Percentiles rank a stretch among this genome's conserved stretches.
phyloP scores from a whole-genome alignment of 1,140 invertebrate genomes.

The Panagrolaimus sp. region DNA sequence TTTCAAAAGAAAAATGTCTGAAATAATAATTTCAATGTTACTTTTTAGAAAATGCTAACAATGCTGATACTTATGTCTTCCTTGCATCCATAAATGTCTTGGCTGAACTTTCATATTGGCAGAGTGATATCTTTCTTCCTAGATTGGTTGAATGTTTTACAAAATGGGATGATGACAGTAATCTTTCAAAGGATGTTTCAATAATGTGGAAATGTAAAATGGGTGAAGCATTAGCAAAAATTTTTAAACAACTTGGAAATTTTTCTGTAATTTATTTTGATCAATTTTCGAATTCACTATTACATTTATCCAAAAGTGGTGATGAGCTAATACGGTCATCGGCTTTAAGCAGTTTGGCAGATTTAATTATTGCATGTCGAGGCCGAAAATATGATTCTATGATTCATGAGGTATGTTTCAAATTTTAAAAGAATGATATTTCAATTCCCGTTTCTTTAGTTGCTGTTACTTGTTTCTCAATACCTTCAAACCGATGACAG shows the following conservation, averaged over 20 bases:
- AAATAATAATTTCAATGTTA: too few species aligned
- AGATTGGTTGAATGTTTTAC: constrained; percentile 1
- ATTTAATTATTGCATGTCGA: constrained; percentile 6
- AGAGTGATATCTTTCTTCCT: neutral
- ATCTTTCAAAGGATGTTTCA: neutral
- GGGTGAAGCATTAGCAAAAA: constrained; percentile 6
- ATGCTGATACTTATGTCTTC: neutral
- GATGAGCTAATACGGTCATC: constrained; percentile 2
- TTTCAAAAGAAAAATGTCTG: too few species aligned
- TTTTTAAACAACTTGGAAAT: neutral
- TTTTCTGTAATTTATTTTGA: constrained; percentile 10
- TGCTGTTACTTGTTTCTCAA: neutral
- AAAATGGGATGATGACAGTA: neutral
- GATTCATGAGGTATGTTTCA: constrained; percentile 6
- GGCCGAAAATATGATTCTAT: neutral
- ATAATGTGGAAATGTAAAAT: neutral
- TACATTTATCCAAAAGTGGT: neutral
- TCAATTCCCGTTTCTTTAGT: neutral
- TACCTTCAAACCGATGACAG: constrained; percentile 10
- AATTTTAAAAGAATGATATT: neutral
- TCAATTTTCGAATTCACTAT: neutral
- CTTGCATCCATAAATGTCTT: constrained; percentile 11
- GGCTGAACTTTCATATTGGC: constrained; percentile 12
- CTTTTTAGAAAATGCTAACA: neutral
- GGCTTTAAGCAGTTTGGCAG: neutral